Evolutionary conservation across 2,113 vertebrate species (phyloP), one percentile per base, ranked within the genome.

Genomic region (Ginglymostoma cirratum): DNA sequence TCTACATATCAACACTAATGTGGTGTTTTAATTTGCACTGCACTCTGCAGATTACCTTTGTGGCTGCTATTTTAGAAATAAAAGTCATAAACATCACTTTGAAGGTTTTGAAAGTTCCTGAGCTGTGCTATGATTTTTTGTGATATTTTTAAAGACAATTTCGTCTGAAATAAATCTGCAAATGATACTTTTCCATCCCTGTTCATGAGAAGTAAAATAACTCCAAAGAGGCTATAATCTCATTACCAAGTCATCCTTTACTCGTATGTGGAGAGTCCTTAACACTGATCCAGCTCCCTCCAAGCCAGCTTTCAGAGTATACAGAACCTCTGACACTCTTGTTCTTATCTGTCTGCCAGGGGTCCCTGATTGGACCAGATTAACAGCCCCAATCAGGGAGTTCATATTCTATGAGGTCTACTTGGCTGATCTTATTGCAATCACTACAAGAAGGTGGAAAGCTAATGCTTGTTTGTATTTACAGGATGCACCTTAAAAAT

Each of bases 401-500:
- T 12, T 61, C 12, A 12, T 12, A 61, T 61, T 61, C 55, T 61
- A 61, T 61, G 10, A 12, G 55, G 55, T 7, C 55, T 12, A 61
- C 55, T 61, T 61, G 55, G 55, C 55, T 12, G 12, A 61, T 61
- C 55, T 12, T 12, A 61, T 12, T 61, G 0, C 55, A 61, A 61
- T 61, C 55, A 61, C 55, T 61, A 61, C 55, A 61, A 61, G 7
- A 61, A 67, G 12, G 34, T 93, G 38, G 34, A 93, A 93, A 66
- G 19, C 55, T 76, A 30, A 95, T 76, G 23, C 17, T 30, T 76
- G 3, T 76, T 45, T 70, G 21, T 52, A 76, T 38, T 96, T 96
- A 0, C 96, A 98, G 98, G 17, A 97, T 98, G 86, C 85, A 96
- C 0, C 96, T 98, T 21, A 94, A 96, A 23, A 96, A 97, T 38